These are phyloP conservation scores for Mechanitis messenoides DNA, from an alignment of 2,888 invertebrate species.

Conservation along the genomic window DNA sequence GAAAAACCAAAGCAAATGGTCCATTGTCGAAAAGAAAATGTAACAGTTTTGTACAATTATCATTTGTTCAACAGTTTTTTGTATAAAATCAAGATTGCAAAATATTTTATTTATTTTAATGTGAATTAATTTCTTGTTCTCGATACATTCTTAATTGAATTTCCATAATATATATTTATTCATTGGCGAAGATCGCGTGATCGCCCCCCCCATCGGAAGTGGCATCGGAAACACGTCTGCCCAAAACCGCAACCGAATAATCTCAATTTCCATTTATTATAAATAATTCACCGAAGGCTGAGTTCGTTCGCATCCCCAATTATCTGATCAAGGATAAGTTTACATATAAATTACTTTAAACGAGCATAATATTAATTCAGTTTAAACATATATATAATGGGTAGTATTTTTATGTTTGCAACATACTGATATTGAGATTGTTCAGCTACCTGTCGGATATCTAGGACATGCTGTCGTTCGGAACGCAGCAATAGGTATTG, in stretches of 20 bases:
- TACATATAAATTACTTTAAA: slow-evolving; percentile 25
- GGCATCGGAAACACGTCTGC: slow-evolving; percentile 71
- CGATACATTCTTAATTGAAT: slow-evolving; percentile 33
- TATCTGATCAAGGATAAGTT: slow-evolving; percentile 38
- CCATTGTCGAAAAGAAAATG: too few species aligned
- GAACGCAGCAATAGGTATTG: slow-evolving; percentile 41
- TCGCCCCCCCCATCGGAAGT: slow-evolving; percentile 56
- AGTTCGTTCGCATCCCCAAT: slow-evolving; percentile 47
- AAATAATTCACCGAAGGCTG: slow-evolving; percentile 64
- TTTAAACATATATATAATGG: slow-evolving; percentile 22
- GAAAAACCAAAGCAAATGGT: not conserved
- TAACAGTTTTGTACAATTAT: too few species aligned
- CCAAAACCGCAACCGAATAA: slow-evolving; percentile 69
- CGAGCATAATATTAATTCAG: slow-evolving; percentile 9
- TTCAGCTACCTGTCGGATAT: slow-evolving; percentile 61
- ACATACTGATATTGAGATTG: slow-evolving; percentile 48
- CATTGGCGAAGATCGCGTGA: slow-evolving; percentile 61
- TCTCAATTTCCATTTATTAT: slow-evolving; percentile 66
- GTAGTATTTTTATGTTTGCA: slow-evolving; percentile 38
- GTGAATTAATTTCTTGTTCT: slow-evolving; percentile 38
- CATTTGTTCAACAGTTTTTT: slow-evolving; percentile 25
- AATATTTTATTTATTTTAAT: slow-evolving; percentile 41
- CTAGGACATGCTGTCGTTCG: slow-evolving; percentile 69
- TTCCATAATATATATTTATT: slow-evolving; percentile 22
- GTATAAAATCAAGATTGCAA: slow-evolving; percentile 40